Evolutionary conservation across 2,113 vertebrate species (phyloP).

Genomic region (Oreochromis aureus): DNA sequence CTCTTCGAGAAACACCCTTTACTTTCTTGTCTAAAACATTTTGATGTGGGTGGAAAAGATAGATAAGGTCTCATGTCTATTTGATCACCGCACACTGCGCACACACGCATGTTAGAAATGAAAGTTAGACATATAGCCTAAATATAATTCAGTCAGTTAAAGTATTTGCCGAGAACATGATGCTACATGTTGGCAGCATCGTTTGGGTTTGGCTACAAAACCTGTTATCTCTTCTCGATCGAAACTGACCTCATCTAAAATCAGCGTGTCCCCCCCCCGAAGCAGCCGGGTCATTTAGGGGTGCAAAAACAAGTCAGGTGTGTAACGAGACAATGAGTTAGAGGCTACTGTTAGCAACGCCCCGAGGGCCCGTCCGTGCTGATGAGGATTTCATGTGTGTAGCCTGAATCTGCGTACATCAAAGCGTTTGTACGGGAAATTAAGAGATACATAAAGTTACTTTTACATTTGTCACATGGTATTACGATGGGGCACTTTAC

Average conservation of each 20-base stretch:
- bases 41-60: not conserved
- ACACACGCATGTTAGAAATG: fast-evolving
- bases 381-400: not conserved
- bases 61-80: not conserved
- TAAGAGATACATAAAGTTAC: not conserved
- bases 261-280: not conserved
- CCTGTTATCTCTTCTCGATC: not conserved
- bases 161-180: not conserved
- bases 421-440: not conserved
- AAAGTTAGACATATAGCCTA: not conserved
- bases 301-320: not conserved
- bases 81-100: not conserved
- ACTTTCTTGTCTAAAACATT: not conserved
- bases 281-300: not conserved
- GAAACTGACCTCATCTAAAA: not conserved
- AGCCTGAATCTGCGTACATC: not conserved
- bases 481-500: fast-evolving
- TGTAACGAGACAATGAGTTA: fast-evolving
- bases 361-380: too few relatives aligned
- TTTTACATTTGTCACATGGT: not conserved
- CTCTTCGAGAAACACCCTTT: not conserved
- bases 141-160: not conserved
- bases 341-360: not conserved
- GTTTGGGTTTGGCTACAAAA: not conserved
- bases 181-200: not conserved